Evolutionary conservation across 1,140 invertebrate genomes (phyloP).

Genomic region (Nasonia longicornis): DNA sequence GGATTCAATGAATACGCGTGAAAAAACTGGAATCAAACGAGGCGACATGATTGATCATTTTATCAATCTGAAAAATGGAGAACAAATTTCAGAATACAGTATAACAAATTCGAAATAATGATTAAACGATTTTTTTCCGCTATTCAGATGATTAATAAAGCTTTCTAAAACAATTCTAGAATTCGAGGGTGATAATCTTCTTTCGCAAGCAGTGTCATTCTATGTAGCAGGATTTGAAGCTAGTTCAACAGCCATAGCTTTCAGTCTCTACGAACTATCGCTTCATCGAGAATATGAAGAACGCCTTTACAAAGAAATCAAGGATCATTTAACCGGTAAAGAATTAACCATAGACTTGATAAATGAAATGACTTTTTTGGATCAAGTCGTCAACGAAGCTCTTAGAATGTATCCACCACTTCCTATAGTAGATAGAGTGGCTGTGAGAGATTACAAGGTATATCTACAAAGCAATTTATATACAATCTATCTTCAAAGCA

Average conservation of each 20-base stretch:
- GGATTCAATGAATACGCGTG: constrained; percentile 54
- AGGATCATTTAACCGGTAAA: constrained; percentile 52
- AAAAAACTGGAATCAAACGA: constrained; percentile 51
- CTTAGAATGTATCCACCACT: constrained; percentile 73
- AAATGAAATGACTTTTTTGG: constrained; percentile 55
- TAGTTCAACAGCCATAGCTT: constrained; percentile 67
- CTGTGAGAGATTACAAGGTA: constrained; percentile 61
- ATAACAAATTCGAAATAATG: constrained; percentile 25
- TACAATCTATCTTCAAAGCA: neutral
- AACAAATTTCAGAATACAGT: constrained; percentile 56
- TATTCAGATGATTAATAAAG: neutral
- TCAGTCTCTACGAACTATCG: constrained; percentile 65
- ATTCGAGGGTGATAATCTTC: constrained; percentile 57
- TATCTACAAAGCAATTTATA: neutral
- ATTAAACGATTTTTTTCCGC: neutral
- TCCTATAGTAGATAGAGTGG: constrained; percentile 69
- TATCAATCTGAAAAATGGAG: constrained; percentile 55
- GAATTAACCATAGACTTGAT: constrained; percentile 53
- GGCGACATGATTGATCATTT: constrained; percentile 58
- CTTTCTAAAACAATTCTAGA: constrained; percentile 47
- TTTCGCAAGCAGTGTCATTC: constrained; percentile 60
- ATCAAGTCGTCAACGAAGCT: constrained; percentile 57
- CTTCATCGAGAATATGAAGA: constrained; percentile 55
- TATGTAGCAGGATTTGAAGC: constrained; percentile 72
- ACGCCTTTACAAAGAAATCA: constrained; percentile 73